Base-by-base conservation (phyloP, 2,113 vertebrate genomes). In the Agapornis roseicollis region DNA sequence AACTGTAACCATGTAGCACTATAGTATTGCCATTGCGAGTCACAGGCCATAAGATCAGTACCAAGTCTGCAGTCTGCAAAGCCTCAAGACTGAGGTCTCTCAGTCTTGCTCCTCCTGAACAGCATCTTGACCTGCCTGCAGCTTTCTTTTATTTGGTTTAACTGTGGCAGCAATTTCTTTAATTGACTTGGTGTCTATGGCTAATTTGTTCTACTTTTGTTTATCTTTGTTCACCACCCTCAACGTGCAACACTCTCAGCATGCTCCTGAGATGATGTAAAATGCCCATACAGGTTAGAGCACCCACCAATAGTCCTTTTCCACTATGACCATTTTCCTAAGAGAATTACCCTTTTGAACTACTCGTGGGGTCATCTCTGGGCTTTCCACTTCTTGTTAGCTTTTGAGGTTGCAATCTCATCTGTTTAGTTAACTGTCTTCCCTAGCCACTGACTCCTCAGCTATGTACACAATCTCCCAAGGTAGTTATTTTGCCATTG, bases 221-320 rank as follows among this genome's bases (percentile, higher is more conserved):
- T 60, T 42, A 37, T 25, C 52, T 88, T 84, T 58, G 55, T 58
- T 20, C 55, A 56, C 31, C 31, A n/a, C 8, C 19, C 5, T n/a
- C 55, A n/a, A 56, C 1, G 8, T 56, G 31, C 31, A n/a, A n/a
- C 16, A 16, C 23, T 12, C 20, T 69, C 29, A 39, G 17, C 47
- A 39, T 17, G 15, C 8, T 72, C 17, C 64, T 74, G 47, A 56
- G 37, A 17, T 52, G 10, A 15, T 39, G 44, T n/a, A 64, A 85
- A 82, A 52, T 1, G 1, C 11, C n/a, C 29, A 27, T 47, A 24
- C 9, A 64, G 8, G 66, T 31, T 9, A 18, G 1, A 1, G 15
- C 5, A 37, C 20, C 58, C 25, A 55, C 33, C 33, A 27, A 39
- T 29, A 33, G 17, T 42, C 27, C 23, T 42, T 72, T 55, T 49